A percentile compares a stretch with the other conserved stretches of the same genome.
phyloP scores from a whole-genome alignment of 2,888 invertebrate genomes.

The Agonum fuliginosum region DNA sequence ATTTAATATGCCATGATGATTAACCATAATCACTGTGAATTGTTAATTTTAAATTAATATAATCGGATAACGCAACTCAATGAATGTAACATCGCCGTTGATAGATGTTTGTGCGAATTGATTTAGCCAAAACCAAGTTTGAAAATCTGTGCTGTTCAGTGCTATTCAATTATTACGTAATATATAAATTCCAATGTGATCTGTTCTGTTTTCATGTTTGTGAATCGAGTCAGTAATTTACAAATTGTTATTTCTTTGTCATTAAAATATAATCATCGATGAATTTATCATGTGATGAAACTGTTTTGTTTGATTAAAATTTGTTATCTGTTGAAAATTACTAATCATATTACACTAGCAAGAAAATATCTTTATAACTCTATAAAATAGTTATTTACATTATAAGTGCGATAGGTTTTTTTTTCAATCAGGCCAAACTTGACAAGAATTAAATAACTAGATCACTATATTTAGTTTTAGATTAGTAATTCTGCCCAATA shows the following conservation, averaged over 20 bases:
- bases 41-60: conserved; percentile 57
- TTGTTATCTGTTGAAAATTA: too few relatives aligned
- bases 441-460: too few relatives aligned
- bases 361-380: too few relatives aligned
- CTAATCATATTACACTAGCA: too few relatives aligned
- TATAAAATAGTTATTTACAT: too few relatives aligned
- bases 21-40: conserved; percentile 53
- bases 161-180: conserved; percentile 41
- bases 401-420: too few relatives aligned
- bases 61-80: conserved; percentile 50
- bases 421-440: too few relatives aligned
- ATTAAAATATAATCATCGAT: conserved; percentile 4
- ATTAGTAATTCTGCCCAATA: too few relatives aligned
- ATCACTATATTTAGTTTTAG: too few relatives aligned
- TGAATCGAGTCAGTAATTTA: conserved; percentile 10
- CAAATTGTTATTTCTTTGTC: conserved; percentile 27
- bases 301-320: too few relatives aligned
- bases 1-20: conserved; percentile 53
- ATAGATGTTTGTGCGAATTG: conserved; percentile 33
- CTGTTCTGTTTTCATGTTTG: conserved; percentile 27
- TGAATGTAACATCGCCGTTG: conserved; percentile 28
- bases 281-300: conserved; percentile 17
- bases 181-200: conserved; percentile 25
- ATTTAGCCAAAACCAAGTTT: conserved; percentile 36
- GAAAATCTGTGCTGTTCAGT: conserved; percentile 25